phyloP scores from a whole-genome alignment of 2,888 invertebrate species.

The Drosophila parthenogenetica region DNA sequence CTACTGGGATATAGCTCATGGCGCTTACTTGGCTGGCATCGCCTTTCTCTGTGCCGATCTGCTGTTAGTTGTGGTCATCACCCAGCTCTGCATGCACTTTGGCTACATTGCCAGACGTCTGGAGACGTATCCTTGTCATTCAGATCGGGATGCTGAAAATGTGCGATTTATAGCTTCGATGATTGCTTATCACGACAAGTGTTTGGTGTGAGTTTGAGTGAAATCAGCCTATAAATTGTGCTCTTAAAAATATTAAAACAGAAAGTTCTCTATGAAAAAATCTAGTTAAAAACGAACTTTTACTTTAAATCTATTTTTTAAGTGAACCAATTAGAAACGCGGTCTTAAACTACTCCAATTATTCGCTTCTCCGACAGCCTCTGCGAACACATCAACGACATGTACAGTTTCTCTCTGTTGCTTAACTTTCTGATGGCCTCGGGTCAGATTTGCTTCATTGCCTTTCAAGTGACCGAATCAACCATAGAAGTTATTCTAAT shows the following conservation, averaged over 20 bases:
- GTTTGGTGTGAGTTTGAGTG: constrained; percentile 69
- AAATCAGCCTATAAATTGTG: no score
- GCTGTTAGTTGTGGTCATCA: constrained; percentile 73
- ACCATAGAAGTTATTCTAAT: constrained; percentile 73
- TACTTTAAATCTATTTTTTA: no score
- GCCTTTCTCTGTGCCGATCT: constrained; percentile 78
- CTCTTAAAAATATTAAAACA: no score
- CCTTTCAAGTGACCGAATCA: constrained; percentile 81
- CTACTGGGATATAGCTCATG: constrained; percentile 70
- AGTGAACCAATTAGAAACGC: no score
- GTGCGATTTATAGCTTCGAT: constrained; percentile 58
- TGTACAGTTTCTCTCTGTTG: constrained; percentile 77
- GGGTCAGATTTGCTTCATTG: constrained; percentile 82
- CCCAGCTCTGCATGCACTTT: constrained; percentile 81
- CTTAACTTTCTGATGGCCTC: constrained; percentile 82
- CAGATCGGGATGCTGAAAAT: constrained; percentile 44
- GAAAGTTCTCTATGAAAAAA: no score
- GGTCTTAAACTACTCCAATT: no score
- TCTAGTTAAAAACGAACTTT: no score
- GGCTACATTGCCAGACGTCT: constrained; percentile 60
- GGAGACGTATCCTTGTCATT: constrained; percentile 51
- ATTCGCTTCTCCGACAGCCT: constrained; percentile 50
- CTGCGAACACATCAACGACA: constrained; percentile 66
- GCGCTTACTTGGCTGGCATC: constrained; percentile 73
- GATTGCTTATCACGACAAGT: constrained; percentile 71